Conservation (phyloP, 2,113 vertebrate genomes). For the Colaptes auratus region DNA sequence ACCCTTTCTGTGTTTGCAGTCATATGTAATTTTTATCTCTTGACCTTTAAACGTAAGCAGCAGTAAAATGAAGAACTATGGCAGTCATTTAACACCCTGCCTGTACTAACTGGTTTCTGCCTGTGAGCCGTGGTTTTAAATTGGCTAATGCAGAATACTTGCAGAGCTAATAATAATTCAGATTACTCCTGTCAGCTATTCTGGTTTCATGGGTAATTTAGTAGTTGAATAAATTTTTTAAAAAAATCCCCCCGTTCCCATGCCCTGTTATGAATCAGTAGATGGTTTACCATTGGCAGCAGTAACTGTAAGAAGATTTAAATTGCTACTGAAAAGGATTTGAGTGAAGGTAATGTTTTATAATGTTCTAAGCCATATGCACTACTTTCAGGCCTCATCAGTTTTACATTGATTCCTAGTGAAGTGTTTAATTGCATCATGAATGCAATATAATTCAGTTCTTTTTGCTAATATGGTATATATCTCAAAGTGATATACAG, state of each 20-base stretch:
- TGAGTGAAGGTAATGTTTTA: constrained; percentile 99
- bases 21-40: constrained; percentile 86
- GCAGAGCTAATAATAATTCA: constrained; percentile 97
- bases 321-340: constrained; percentile 99
- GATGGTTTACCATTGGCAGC: constrained; percentile 89
- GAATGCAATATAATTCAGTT: constrained; percentile 99
- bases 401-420: constrained; percentile 99
- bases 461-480: constrained; percentile 98
- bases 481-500: constrained; percentile 97
- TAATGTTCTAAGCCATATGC: constrained; percentile 99
- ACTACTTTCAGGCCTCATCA: constrained; percentile 99
- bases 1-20: constrained; percentile 80
- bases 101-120: constrained; percentile 86
- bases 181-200: constrained; percentile 99
- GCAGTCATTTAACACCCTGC: constrained; percentile 84
- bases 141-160: constrained; percentile 88
- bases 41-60: constrained; percentile 86
- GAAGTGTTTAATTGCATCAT: constrained; percentile 99
- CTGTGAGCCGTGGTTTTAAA: constrained; percentile 86
- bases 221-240: constrained; percentile 99
- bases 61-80: constrained; percentile 86
- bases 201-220: constrained; percentile 99
- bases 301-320: constrained; percentile 98
- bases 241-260: constrained; percentile 90
- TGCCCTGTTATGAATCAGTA: constrained; percentile 95